A percentile compares a stretch with the other conserved stretches of the same genome.
Conservation (phyloP, 2,888 invertebrate genomes). For the Leptothorax acervorum region DNA sequence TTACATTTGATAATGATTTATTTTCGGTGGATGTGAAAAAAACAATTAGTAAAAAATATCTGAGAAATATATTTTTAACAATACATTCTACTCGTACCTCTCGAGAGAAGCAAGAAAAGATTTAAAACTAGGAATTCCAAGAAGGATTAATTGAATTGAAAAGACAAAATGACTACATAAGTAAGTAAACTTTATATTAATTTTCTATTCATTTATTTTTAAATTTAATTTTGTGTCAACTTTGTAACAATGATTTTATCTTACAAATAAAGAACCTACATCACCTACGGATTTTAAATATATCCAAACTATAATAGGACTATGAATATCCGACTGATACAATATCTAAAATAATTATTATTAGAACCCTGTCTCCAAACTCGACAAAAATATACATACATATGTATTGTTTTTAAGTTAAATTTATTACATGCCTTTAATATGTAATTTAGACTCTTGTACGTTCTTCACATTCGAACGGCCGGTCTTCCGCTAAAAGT, state of each 20-base stretch:
- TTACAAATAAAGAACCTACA: not conserved
- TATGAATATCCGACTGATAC: no score
- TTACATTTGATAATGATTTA: not conserved
- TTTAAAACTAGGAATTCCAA: not conserved
- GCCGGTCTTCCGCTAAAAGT: slow-evolving; percentile 7
- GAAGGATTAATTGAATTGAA: not conserved
- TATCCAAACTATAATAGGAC: not conserved
- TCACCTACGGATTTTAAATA: not conserved
- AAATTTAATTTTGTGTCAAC: not conserved
- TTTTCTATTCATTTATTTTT: not conserved
- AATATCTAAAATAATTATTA: no score
- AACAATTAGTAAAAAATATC: not conserved
- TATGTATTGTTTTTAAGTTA: not conserved
- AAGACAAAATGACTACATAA: not conserved
- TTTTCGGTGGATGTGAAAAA: not conserved
- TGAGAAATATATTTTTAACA: not conserved
- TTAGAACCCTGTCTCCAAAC: not conserved
- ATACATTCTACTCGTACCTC: not conserved
- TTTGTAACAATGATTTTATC: not conserved
- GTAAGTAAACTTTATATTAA: not conserved
- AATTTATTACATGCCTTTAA: not conserved
- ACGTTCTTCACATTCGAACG: not conserved
- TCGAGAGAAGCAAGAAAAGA: not conserved
- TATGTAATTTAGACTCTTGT: not conserved
- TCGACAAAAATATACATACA: not conserved